A percentile compares a stretch with the other conserved stretches of the same genome.
These are phyloP conservation scores for Osmoderma eremita DNA, from an alignment of 2,888 invertebrate species.

Conservation along the genomic window DNA sequence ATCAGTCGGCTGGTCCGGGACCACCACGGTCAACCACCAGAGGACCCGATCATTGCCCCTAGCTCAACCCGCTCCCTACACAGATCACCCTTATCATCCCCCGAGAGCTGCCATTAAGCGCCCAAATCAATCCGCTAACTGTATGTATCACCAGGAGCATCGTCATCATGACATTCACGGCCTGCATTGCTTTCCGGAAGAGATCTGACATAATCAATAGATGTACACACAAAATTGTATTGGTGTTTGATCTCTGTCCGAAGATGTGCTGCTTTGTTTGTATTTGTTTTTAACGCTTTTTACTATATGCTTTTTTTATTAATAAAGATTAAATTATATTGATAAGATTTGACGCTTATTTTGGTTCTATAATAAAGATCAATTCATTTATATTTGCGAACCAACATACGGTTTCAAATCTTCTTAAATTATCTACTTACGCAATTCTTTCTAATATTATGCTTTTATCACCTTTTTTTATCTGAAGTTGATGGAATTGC, in stretches of 20 bases:
- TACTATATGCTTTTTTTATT: too few relatives aligned
- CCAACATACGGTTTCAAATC: too few relatives aligned
- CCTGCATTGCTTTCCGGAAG: background rate
- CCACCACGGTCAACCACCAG: conserved; percentile 66
- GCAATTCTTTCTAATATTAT: background rate
- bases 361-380: too few relatives aligned
- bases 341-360: too few relatives aligned
- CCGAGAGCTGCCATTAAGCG: conserved; percentile 56
- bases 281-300: background rate
- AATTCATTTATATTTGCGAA: too few relatives aligned
- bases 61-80: conserved; percentile 57
- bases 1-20: conserved; percentile 57
- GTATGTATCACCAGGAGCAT: conserved; percentile 56
- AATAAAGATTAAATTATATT: too few relatives aligned
- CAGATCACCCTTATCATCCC: conserved; percentile 54
- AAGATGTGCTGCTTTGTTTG: background rate
- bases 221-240: too few relatives aligned
- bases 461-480: background rate
- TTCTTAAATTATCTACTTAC: too few relatives aligned
- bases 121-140: conserved; percentile 58
- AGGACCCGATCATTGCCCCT: conserved; percentile 77
- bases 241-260: background rate
- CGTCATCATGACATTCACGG: conserved; percentile 27
- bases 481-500: too few relatives aligned
- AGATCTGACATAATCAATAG: background rate